Conservation (phyloP, 2,797 vertebrate genomes). For the Chiropotes sagulatus region DNA sequence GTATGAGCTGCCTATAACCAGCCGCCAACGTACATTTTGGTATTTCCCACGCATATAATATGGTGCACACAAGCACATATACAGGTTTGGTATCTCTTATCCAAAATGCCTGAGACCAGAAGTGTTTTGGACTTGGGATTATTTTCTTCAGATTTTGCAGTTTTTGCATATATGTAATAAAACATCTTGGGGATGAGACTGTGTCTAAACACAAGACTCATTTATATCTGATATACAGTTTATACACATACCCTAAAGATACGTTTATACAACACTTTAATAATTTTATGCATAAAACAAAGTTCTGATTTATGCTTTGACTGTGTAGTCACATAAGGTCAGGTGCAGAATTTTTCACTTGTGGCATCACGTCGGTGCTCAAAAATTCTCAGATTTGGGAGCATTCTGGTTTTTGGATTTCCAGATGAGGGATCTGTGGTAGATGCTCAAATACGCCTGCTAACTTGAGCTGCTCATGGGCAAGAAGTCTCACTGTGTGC, state of each 20-base stretch:
- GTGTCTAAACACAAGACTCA: background rate
- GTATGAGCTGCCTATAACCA: background rate
- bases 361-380: background rate
- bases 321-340: background rate
- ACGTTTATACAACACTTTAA: background rate
- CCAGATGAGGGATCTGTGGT: background rate
- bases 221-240: background rate
- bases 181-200: too few relatives aligned
- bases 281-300: background rate
- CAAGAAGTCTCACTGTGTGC: background rate
- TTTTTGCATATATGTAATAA: background rate
- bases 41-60: background rate
- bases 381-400: background rate
- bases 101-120: background rate
- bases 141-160: background rate
- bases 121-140: background rate
- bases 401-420: background rate
- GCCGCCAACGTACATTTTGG: rapidly evolving
- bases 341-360: background rate
- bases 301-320: background rate
- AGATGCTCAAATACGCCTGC: background rate
- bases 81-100: background rate
- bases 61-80: background rate
- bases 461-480: background rate
- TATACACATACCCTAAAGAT: background rate